Evolutionary conservation across 1,140 invertebrate genomes (phyloP).

Genomic region (Drosophila bifasciata): DNA sequence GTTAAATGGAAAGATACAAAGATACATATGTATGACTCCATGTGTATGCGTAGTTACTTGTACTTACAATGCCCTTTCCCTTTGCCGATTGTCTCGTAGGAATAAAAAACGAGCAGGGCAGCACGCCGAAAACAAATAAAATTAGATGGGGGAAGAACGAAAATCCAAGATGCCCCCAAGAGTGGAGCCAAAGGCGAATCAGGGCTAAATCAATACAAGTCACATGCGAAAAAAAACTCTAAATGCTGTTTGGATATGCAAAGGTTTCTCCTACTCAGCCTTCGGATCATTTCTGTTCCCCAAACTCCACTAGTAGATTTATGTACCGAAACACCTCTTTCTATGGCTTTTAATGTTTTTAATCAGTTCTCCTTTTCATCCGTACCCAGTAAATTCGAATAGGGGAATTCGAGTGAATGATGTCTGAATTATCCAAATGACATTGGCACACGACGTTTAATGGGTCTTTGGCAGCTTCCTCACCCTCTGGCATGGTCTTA

Average conservation of each 20-base stretch:
- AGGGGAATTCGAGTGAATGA: constrained; percentile 21
- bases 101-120: constrained; percentile 5
- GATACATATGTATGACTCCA: constrained; percentile 1
- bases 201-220: constrained; percentile 22
- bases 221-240: not conserved
- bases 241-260: no score
- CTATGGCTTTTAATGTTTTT: constrained; percentile 12
- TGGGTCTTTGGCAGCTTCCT: constrained; percentile 11
- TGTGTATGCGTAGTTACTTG: constrained; percentile 7
- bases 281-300: no score
- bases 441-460: constrained; percentile 26
- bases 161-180: constrained; percentile 5
- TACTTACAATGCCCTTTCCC: not conserved
- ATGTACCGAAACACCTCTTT: not conserved
- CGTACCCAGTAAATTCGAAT: constrained; percentile 1
- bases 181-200: constrained; percentile 22
- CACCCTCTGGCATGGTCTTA: constrained; percentile 22
- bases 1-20: constrained; percentile 13
- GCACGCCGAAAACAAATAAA: constrained; percentile 55
- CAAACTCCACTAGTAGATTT: not conserved
- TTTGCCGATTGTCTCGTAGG: constrained; percentile 11
- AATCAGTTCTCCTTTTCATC: constrained; percentile 13
- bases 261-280: no score
- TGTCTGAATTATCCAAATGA: constrained; percentile 47
- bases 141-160: constrained; percentile 46